phyloP scores from a whole-genome alignment of 2,113 vertebrate species.

The Trogon surrucura region DNA sequence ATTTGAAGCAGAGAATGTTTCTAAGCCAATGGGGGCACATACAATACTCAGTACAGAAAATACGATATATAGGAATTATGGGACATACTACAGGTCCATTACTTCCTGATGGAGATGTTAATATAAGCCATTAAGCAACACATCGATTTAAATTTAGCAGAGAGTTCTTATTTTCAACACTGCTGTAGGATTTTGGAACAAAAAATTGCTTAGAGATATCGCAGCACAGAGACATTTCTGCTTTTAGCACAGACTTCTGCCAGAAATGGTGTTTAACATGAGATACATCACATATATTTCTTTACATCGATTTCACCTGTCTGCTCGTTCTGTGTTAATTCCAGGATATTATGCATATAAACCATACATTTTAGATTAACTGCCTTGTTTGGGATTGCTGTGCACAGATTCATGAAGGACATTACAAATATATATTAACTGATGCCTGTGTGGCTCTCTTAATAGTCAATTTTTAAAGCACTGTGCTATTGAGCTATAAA shows the following conservation, averaged over 20 bases:
- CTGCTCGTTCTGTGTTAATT: background rate
- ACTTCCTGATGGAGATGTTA: background rate
- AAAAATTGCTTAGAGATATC: background rate
- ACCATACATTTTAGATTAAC: background rate
- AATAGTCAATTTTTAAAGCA: background rate
- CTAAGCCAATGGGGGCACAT: background rate
- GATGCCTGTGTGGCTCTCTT: background rate
- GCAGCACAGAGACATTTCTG: background rate
- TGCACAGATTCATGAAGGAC: background rate
- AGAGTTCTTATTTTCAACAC: background rate
- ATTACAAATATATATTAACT: background rate
- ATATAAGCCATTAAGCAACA: slow-evolving; percentile 1
- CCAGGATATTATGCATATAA: background rate
- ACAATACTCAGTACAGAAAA: background rate
- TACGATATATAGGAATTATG: background rate
- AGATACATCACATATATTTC: background rate
- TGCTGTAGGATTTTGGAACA: background rate
- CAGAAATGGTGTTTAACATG: background rate
- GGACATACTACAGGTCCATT: background rate
- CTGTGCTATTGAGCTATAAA: background rate
- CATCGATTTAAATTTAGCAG: background rate
- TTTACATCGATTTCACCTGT: background rate
- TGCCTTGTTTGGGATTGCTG: background rate
- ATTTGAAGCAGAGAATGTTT: background rate
- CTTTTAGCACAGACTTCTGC: background rate